Conservation (phyloP, 2,797 vertebrate genomes). For the Sarcophilus harrisii region DNA sequence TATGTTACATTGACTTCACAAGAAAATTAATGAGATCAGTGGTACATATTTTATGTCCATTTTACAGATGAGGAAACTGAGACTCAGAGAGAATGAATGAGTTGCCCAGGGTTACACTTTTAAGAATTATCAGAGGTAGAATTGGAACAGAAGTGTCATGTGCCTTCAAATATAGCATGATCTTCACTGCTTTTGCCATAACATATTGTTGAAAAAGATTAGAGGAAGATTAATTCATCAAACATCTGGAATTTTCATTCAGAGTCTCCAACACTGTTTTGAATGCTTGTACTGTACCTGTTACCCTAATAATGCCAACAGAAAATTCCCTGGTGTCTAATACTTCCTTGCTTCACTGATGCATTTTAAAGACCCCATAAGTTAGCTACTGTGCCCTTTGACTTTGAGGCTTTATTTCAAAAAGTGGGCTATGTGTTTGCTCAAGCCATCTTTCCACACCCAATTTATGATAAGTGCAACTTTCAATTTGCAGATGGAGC, state of each 20-base stretch:
- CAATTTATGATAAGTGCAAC: slow-evolving; percentile 70
- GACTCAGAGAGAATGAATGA: neutral
- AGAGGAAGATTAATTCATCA: slow-evolving; percentile 77
- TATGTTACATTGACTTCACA: neutral
- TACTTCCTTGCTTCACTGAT: slow-evolving; percentile 75
- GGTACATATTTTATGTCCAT: neutral
- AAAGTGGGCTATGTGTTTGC: slow-evolving; percentile 73
- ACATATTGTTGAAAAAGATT: slow-evolving; percentile 66
- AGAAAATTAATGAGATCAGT: neutral
- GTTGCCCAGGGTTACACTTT: neutral
- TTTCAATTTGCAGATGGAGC: slow-evolving; percentile 59
- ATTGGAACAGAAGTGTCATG: neutral
- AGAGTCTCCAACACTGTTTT: slow-evolving; percentile 73
- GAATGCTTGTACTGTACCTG: slow-evolving; percentile 80
- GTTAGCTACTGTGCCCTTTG: slow-evolving; percentile 63
- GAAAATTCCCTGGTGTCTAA: slow-evolving; percentile 71
- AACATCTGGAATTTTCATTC: slow-evolving; percentile 83
- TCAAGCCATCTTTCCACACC: slow-evolving; percentile 72
- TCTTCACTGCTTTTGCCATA: neutral
- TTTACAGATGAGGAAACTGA: neutral
- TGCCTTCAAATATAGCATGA: neutral
- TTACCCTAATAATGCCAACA: slow-evolving; percentile 73
- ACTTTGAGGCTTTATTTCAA: slow-evolving; percentile 69
- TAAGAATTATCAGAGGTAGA: neutral
- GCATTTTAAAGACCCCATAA: slow-evolving; percentile 77